phyloP scores from a whole-genome alignment of 2,113 vertebrate species.

The Chinchilla lanigera region DNA sequence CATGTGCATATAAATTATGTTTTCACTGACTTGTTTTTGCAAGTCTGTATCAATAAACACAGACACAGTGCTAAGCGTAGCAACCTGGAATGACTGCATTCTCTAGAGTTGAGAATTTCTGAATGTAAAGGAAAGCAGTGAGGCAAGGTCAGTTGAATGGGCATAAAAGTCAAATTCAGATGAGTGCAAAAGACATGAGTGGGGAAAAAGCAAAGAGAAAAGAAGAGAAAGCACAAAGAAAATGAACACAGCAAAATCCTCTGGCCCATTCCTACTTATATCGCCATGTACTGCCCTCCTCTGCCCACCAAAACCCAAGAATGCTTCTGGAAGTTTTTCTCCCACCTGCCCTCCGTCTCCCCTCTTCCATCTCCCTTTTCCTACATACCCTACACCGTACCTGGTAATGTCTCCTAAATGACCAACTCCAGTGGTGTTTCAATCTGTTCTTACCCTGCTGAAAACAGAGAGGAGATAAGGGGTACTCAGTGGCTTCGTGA shows the following conservation, averaged over 20 bases:
- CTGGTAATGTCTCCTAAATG: neutral
- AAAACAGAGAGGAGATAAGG: neutral
- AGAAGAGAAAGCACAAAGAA: neutral
- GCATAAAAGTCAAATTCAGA: neutral
- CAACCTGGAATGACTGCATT: neutral
- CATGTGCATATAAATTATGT: neutral
- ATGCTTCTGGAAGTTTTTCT: neutral
- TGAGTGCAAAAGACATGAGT: neutral
- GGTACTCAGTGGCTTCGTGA: neutral
- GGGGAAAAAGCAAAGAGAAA: neutral
- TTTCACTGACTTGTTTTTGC: neutral
- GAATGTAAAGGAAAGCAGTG: neutral
- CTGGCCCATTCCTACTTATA: neutral
- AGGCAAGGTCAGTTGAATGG: neutral
- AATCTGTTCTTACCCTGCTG: neutral
- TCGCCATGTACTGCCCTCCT: rapidly evolving
- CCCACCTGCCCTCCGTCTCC: neutral
- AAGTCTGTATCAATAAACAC: neutral
- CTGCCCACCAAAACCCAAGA: neutral
- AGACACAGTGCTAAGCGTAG: neutral
- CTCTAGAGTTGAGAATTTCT: neutral
- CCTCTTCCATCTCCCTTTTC: neutral
- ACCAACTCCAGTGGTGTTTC: neutral
- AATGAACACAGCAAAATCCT: neutral
- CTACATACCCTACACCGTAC: neutral